Evolutionary conservation across 1,140 invertebrate genomes (phyloP).

Genomic region (Drusus annulatus): DNA sequence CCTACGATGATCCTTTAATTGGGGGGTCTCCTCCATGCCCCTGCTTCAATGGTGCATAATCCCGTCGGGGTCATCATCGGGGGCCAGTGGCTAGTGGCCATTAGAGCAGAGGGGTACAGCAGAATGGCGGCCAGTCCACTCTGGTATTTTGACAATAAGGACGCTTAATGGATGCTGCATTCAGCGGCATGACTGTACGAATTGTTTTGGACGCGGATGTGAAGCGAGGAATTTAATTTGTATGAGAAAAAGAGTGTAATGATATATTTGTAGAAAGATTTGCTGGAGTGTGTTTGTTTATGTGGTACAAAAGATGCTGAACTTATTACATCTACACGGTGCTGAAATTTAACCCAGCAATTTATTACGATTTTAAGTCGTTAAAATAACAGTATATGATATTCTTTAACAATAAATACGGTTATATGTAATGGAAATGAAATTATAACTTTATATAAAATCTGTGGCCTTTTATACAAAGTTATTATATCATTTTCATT

Average conservation of each 20-base stretch:
- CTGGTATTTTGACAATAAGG: conserved; percentile 54
- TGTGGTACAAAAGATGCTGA: no score
- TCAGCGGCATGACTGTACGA: conserved; percentile 50
- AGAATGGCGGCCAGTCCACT: conserved; percentile 34
- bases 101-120: not conserved
- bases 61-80: not conserved
- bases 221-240: conserved; percentile 46
- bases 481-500: no score
- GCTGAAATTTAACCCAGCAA: no score
- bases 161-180: conserved; percentile 44
- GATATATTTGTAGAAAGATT: conserved; percentile 6
- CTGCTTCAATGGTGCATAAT: not conserved
- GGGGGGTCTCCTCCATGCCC: not conserved
- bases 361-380: no score
- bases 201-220: conserved; percentile 47
- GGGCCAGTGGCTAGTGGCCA: not conserved
- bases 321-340: no score
- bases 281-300: not conserved
- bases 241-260: conserved; percentile 37
- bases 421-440: no score
- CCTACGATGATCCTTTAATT: conserved; percentile 3
- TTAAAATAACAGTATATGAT: no score
- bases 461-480: no score
- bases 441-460: no score
- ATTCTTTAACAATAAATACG: no score